Conservation (phyloP, 2,113 vertebrate species). For the Aldabrachelys gigantea region DNA sequence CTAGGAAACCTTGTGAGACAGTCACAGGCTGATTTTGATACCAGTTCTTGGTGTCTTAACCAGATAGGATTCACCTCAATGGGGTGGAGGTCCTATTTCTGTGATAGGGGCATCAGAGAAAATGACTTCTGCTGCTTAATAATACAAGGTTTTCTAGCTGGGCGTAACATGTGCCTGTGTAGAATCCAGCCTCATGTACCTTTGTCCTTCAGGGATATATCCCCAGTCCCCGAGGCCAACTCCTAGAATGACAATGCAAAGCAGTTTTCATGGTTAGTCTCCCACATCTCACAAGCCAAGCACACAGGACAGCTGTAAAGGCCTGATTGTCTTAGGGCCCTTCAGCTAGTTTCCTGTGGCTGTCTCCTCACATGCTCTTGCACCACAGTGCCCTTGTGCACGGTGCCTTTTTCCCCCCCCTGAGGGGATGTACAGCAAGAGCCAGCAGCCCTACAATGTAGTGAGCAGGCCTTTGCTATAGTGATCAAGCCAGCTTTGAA, state of each 20-base stretch:
- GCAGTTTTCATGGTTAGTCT: neutral
- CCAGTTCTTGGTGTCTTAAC: fast-evolving
- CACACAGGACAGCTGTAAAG: fast-evolving
- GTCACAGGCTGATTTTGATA: neutral
- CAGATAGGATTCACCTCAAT: fast-evolving
- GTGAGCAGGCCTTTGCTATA: neutral
- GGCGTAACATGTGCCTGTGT: neutral
- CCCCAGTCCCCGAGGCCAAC: neutral
- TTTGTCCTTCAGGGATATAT: fast-evolving
- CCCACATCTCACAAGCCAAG: fast-evolving
- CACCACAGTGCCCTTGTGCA: neutral
- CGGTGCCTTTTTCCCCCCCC: neutral
- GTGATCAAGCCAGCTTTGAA: neutral
- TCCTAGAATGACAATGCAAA: fast-evolving
- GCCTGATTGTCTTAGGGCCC: neutral
- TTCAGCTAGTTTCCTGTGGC: fast-evolving
- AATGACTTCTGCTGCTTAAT: fast-evolving
- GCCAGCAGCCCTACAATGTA: neutral
- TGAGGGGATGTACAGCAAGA: neutral
- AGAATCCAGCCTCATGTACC: neutral
- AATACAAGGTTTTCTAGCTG: fast-evolving
- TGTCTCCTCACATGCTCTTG: fast-evolving
- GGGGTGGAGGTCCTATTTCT: fast-evolving
- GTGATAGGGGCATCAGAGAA: fast-evolving
- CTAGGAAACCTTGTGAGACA: neutral